These are phyloP conservation scores for Bufo bufo DNA, from an alignment of 2,113 vertebrate genomes.

Conservation along the genomic window DNA sequence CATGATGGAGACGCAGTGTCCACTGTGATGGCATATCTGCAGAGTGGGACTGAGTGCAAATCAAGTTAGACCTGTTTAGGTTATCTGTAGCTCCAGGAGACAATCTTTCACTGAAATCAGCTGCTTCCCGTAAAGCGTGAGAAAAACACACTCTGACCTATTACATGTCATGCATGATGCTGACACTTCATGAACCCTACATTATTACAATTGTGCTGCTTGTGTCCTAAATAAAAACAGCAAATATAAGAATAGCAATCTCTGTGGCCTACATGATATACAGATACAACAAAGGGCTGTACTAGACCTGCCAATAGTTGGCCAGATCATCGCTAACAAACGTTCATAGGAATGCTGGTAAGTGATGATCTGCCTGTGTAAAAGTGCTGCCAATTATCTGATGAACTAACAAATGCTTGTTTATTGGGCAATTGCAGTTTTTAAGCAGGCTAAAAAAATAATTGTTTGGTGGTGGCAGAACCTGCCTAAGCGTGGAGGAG, in stretches of 20 bases:
- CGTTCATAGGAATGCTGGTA: no score
- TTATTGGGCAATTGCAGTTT: no score
- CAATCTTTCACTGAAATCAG: background rate
- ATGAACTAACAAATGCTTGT: no score
- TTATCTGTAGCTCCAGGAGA: slow-evolving; percentile 26
- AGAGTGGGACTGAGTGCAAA: background rate
- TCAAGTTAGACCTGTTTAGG: slow-evolving; percentile 15
- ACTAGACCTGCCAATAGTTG: no score
- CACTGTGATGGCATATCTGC: no score
- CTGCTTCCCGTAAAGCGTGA: background rate
- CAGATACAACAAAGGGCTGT: background rate
- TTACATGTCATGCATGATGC: background rate
- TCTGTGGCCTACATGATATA: background rate
- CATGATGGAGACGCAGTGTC: background rate
- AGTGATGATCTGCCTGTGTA: no score
- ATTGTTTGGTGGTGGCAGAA: no score
- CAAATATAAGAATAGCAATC: background rate
- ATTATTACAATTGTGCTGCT: background rate
- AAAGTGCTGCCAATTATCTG: no score
- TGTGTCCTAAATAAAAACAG: background rate
- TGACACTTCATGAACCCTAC: background rate
- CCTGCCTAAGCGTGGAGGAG: no score
- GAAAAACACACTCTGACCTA: background rate
- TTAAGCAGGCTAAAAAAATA: no score
- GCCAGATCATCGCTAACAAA: no score